A percentile compares a stretch with the other conserved stretches of the same genome.
Conservation (phyloP, 2,113 vertebrate species). For the Nestor notabilis region DNA sequence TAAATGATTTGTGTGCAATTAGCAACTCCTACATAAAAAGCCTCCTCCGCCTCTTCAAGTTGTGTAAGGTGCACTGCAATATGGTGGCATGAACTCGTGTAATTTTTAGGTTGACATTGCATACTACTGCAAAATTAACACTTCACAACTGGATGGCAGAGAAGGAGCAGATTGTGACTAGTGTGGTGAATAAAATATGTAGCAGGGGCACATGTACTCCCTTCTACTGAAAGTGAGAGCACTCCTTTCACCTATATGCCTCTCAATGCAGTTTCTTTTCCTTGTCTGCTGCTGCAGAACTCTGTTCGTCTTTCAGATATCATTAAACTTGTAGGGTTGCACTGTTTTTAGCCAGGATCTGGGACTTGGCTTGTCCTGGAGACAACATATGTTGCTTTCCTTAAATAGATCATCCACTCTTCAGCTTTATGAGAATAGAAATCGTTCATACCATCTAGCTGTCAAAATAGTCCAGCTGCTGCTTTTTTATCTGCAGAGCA, state of each 20-base stretch:
- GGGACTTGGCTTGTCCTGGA: background rate
- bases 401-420: background rate
- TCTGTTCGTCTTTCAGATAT: background rate
- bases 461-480: background rate
- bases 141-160: background rate
- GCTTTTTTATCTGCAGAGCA: background rate
- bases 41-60: background rate
- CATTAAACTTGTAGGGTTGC: background rate
- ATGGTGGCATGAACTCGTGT: background rate
- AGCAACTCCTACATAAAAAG: background rate
- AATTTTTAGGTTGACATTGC: background rate
- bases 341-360: background rate
- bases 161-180: background rate
- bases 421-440: background rate
- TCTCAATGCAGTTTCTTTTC: background rate
- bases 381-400: background rate
- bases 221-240: background rate
- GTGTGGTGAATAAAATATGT: background rate
- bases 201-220: background rate
- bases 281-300: background rate
- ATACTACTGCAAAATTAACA: background rate
- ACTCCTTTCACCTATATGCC: rapidly evolving
- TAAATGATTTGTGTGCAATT: background rate
- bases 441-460: background rate
- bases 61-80: background rate